Evolutionary conservation across 2,113 vertebrate genomes (phyloP), one percentile per base, ranked within the genome.

Genomic region (Thunnus maccoyii): DNA sequence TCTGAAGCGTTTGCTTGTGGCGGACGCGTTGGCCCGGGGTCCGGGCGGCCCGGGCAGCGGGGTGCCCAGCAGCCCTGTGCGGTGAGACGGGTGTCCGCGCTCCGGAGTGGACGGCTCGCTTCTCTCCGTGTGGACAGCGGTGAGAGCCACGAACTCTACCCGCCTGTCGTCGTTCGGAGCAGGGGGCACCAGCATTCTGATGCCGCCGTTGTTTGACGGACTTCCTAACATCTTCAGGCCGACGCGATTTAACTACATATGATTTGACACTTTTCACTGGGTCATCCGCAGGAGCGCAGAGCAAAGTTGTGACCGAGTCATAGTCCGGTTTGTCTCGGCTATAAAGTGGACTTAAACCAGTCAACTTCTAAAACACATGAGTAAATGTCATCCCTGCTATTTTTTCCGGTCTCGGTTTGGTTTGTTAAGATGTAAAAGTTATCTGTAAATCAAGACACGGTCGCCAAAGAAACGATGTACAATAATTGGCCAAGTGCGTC

Each of bases 101-200:
- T 96, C 95, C 66, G 95, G 95, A 12, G 94, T 95, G 82, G 95
- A 94, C 25, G 93, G 94, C 80, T 96, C 96, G 88, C 94, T 95
- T 65, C 90, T 91, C 91, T 97, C 97, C 22, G 96, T 96, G 90
- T 95, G 96, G 56, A 98, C 96, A 0, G 96, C 96, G 27, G 95
- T 96, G 69, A 97, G 96, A 67, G 96, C 96, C 83, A 97, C 96
- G 68, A 97, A 96, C 95, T 97, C 97, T 17, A 95, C 94, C 50
- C 95, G 94, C 82, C 95, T 84, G 74, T 95, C 95, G 84, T 96
- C 96, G 90, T 86, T 88, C 18, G 89, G 32, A 16, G 86, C 83
- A 50, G 95, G 84, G 50, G 94, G 93, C 62, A 88, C 92, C 82
- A 96, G 93, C 94, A 94, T 95, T 60, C 96, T 94, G 82, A 95